These are phyloP conservation scores for Craniophora ligustri DNA, from an alignment of 2,888 invertebrate species.

Conservation along the genomic window DNA sequence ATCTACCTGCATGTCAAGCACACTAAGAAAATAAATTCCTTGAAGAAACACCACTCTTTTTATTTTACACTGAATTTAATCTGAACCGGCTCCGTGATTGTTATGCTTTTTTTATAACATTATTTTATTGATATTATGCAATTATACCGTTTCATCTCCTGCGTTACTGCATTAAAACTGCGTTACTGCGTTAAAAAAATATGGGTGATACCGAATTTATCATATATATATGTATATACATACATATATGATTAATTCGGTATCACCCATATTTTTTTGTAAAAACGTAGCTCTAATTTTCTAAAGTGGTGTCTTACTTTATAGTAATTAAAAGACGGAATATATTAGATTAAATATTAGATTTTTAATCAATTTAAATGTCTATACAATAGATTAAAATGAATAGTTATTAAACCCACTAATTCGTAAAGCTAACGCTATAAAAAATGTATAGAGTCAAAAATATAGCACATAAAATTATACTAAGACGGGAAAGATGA, in stretches of 20 bases:
- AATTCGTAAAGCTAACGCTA: not conserved
- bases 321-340: too few species aligned
- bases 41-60: constrained; percentile 10
- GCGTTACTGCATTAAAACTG: constrained; percentile 1
- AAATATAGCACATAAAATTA: constrained; percentile 7
- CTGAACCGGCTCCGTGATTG: constrained; percentile 25
- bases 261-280: not conserved
- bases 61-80: constrained; percentile 16
- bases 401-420: too few species aligned
- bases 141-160: constrained; percentile 18
- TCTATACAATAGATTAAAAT: too few species aligned
- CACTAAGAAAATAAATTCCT: constrained; percentile 16
- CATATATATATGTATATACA: too few species aligned
- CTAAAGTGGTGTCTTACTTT: too few species aligned
- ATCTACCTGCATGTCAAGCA: constrained; percentile 12
- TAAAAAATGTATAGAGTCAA: not conserved
- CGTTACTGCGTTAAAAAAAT: too few species aligned
- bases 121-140: constrained; percentile 22
- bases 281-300: too few species aligned
- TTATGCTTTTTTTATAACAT: constrained; percentile 6
- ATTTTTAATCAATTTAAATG: too few species aligned
- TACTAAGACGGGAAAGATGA: constrained; percentile 1
- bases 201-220: too few species aligned
- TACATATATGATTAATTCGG: too few species aligned
- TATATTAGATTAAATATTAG: too few species aligned